These are phyloP conservation scores for human DNA, from an alignment of 2,113 vertebrate species.

Conservation along the genomic window GRCh38 chr3:89304001-89304500, in stretches of 20 bases:
- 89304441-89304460: background rate
- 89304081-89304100: background rate
- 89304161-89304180: constrained; percentile 7
- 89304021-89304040: background rate
- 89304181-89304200: background rate
- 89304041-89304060: background rate
- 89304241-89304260: background rate
- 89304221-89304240: background rate
- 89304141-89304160: background rate
- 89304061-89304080: background rate
- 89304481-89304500: background rate
- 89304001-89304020: background rate
- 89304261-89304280: background rate
- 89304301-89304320: background rate
- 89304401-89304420: background rate
- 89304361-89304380: background rate
- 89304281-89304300: background rate
- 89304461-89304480: background rate
- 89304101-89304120: background rate
- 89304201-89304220: background rate
- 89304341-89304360: background rate
- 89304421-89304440: background rate
- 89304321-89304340: background rate
- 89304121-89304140: background rate
- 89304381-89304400: background rate